These are phyloP conservation scores for Aramus guarauna DNA, from an alignment of 2,113 vertebrate species.

Conservation along the genomic window DNA sequence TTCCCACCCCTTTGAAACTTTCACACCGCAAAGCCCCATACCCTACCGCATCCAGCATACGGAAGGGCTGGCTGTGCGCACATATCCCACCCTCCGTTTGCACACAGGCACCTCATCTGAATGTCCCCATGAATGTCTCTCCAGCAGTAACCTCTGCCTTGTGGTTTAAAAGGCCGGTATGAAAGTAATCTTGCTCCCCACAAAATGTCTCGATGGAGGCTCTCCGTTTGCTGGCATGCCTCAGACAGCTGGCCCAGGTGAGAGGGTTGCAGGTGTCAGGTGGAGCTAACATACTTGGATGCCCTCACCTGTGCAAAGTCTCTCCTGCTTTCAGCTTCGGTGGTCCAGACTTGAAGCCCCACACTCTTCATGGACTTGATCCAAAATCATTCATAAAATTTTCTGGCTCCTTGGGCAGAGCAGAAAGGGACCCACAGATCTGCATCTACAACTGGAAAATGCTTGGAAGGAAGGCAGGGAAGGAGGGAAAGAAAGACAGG, in stretches of 20 bases:
- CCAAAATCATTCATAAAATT: accelerated
- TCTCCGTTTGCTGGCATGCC: background rate
- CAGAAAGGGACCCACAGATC: background rate
- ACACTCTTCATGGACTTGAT: background rate
- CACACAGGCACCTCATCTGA: accelerated
- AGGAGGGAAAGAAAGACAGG: background rate
- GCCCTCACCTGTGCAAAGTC: background rate
- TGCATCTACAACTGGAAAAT: background rate
- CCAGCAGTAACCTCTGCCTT: background rate
- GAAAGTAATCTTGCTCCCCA: background rate
- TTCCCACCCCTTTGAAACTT: background rate
- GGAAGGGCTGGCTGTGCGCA: background rate
- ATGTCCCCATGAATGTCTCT: accelerated
- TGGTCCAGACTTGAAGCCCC: background rate
- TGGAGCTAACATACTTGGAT: background rate
- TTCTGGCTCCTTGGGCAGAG: background rate
- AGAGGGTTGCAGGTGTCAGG: background rate
- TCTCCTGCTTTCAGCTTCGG: background rate
- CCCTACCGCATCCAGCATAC: background rate
- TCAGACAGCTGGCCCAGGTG: accelerated
- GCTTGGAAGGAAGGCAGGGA: background rate
- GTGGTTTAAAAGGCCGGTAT: background rate
- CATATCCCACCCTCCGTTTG: accelerated
- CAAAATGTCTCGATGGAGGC: accelerated
- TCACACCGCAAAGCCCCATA: background rate